These are phyloP conservation scores for Phainopepla nitens DNA, from an alignment of 2,113 vertebrate genomes.

Conservation along the genomic window DNA sequence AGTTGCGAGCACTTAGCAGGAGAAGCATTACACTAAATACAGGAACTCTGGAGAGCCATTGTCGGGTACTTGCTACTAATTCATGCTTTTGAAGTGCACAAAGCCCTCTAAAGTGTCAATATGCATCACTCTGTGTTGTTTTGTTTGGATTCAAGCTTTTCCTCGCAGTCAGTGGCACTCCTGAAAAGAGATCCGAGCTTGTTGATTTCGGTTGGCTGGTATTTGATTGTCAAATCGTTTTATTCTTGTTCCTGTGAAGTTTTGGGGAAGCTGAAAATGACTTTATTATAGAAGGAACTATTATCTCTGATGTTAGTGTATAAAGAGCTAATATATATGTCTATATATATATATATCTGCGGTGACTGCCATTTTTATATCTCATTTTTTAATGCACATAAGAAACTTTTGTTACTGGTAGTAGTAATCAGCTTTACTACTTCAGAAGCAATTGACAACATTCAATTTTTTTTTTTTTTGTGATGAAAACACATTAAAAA, in stretches of 20 bases:
- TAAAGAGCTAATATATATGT: rapidly evolving
- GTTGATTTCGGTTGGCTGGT: background rate
- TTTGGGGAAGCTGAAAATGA: background rate
- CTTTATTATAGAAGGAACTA: background rate
- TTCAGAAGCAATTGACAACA: background rate
- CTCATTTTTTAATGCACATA: background rate
- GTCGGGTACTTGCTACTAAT: background rate
- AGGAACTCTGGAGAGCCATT: background rate
- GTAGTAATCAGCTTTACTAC: background rate
- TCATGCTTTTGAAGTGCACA: background rate
- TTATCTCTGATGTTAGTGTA: background rate
- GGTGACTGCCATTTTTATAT: background rate
- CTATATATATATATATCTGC: background rate
- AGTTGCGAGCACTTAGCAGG: background rate
- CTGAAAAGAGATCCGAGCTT: background rate
- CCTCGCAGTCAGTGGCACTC: background rate
- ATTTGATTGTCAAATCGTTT: background rate
- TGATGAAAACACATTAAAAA: background rate
- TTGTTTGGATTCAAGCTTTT: background rate
- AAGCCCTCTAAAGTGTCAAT: background rate
- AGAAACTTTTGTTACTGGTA: background rate
- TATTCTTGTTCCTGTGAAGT: background rate
- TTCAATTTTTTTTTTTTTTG: background rate
- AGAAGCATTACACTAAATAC: background rate
- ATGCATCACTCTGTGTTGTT: background rate